Evolutionary conservation across 2,797 vertebrate species (phyloP).

Genomic region (Syngnathus rostellatus): DNA sequence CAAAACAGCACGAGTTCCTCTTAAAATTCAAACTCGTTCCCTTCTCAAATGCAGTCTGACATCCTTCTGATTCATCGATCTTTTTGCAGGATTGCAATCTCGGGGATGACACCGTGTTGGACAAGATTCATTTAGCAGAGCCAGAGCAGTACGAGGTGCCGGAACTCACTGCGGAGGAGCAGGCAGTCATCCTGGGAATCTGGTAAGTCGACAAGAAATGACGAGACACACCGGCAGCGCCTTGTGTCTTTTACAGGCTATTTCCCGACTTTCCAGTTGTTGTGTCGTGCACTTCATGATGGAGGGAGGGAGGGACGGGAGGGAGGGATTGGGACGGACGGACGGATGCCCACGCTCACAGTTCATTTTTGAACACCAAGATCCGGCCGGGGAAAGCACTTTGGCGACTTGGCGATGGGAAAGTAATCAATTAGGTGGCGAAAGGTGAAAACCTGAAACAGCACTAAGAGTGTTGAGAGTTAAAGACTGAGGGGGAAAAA

Average conservation of each 20-base stretch:
- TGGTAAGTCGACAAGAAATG: constrained; percentile 70
- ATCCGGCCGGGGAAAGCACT: too few relatives aligned
- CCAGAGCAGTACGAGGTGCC: constrained; percentile 75
- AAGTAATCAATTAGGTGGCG: too few relatives aligned
- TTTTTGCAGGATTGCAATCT: constrained; percentile 77
- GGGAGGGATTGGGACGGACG: too few relatives aligned
- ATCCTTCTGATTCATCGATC: not conserved
- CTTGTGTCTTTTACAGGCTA: not conserved
- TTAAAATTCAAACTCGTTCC: not conserved
- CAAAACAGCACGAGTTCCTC: too few relatives aligned
- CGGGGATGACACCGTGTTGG: constrained; percentile 84
- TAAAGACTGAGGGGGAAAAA: too few relatives aligned
- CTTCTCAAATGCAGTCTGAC: not conserved
- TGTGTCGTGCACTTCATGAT: too few relatives aligned
- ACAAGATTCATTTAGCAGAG: constrained; percentile 79
- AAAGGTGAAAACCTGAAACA: too few relatives aligned
- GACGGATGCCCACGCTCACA: too few relatives aligned
- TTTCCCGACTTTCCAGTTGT: not conserved
- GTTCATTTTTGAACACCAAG: too few relatives aligned
- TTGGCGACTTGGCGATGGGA: too few relatives aligned
- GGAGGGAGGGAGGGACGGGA: too few relatives aligned
- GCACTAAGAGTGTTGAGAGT: too few relatives aligned
- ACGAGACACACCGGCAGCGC: not conserved
- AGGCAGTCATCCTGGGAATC: constrained; percentile 84
- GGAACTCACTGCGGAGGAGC: constrained; percentile 85